Conservation (phyloP, 2,797 vertebrate species). For the Pangasius krempfi region DNA sequence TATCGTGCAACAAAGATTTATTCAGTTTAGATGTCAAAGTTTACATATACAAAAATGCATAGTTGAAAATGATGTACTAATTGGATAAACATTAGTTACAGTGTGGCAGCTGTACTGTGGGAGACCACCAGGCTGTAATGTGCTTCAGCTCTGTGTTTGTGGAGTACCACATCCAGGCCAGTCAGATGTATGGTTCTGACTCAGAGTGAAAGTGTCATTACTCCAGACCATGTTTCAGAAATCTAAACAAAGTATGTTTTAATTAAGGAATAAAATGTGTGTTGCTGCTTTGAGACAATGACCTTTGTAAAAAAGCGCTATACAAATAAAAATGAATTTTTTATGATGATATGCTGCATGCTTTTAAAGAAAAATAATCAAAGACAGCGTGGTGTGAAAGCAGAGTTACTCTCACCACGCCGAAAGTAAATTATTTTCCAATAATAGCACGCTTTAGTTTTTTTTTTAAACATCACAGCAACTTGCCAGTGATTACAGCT, state of each 20-base stretch:
- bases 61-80: slow-evolving; percentile 52
- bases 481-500: not conserved
- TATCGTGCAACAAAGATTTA: slow-evolving; percentile 51
- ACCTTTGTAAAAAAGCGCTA: no score
- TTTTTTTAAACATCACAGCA: not conserved
- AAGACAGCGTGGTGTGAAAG: not conserved
- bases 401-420: not conserved
- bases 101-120: not conserved
- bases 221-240: not conserved
- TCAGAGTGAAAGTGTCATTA: not conserved
- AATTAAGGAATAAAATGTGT: not conserved
- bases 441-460: not conserved
- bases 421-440: not conserved
- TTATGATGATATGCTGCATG: not conserved
- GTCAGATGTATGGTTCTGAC: not conserved
- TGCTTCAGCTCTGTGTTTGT: slow-evolving; percentile 20
- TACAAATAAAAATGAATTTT: no score
- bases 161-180: not conserved
- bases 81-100: slow-evolving; percentile 32
- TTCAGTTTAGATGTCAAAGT: slow-evolving; percentile 49
- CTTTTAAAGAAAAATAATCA: no score
- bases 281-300: no score
- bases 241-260: not conserved
- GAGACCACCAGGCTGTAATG: slow-evolving; percentile 33
- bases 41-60: slow-evolving; percentile 38